Evolutionary conservation across 1,140 invertebrate genomes (phyloP).

Genomic region (Anastatus disparis): DNA sequence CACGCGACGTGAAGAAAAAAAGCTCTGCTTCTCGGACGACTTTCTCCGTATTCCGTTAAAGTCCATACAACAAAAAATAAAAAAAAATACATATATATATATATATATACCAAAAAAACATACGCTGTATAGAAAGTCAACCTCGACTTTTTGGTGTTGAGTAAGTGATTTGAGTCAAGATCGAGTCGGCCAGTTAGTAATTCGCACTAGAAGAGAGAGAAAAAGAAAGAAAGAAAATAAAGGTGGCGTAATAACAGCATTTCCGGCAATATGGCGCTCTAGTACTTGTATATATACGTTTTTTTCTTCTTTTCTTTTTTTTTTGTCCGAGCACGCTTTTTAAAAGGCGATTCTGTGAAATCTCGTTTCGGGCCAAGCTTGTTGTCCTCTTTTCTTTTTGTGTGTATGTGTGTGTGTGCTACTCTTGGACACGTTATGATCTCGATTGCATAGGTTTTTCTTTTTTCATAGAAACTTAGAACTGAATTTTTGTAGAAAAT

Average conservation of each 20-base stretch:
- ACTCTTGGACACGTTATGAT: too few relatives aligned
- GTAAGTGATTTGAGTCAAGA: conserved; percentile 35
- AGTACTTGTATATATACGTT: not conserved
- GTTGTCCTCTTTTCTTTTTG: not conserved
- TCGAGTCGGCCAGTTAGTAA: conserved; percentile 27
- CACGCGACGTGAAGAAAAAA: conserved; percentile 3
- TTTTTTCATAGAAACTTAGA: too few relatives aligned
- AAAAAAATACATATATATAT: too few relatives aligned
- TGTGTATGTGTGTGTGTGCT: too few relatives aligned
- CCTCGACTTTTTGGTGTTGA: too few relatives aligned
- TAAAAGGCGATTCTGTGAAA: conserved; percentile 41
- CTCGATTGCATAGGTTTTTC: too few relatives aligned
- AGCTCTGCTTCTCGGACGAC: not conserved
- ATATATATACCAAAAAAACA: too few relatives aligned
- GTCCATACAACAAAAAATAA: too few relatives aligned
- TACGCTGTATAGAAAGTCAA: conserved; percentile 27
- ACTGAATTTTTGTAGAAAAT: too few relatives aligned
- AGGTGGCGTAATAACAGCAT: conserved; percentile 18
- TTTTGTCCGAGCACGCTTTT: conserved; percentile 4
- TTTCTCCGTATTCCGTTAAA: too few relatives aligned
- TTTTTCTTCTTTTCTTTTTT: not conserved
- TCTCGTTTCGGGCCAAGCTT: conserved; percentile 6
- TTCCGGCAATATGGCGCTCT: conserved; percentile 34
- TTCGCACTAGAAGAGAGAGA: conserved; percentile 10
- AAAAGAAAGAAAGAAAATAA: not conserved